Evolutionary conservation across 2,888 invertebrate genomes (phyloP).

Genomic region (Scaptodrosophila latifasciaeformis): DNA sequence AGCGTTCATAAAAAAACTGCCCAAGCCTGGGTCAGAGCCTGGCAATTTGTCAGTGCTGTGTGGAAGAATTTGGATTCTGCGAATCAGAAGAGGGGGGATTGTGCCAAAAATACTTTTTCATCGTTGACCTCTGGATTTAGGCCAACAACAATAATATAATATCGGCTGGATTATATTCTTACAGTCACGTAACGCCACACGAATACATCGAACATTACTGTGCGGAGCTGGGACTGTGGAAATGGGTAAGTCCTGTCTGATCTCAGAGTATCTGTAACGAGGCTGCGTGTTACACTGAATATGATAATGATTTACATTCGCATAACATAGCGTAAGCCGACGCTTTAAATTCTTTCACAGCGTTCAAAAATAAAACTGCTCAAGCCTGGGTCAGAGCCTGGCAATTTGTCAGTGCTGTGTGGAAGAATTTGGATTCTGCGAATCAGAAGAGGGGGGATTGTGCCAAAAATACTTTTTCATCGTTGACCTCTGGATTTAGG

Average conservation of each 20-base stretch:
- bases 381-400: conserved; percentile 25
- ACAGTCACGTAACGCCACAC: conserved; percentile 73
- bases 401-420: conserved; percentile 53
- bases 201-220: conserved; percentile 54
- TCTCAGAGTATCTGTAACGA: conserved; percentile 61
- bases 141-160: conserved; percentile 67
- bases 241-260: neutral
- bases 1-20: conserved; percentile 42
- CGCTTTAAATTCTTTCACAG: conserved; percentile 72
- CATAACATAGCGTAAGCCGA: conserved; percentile 75
- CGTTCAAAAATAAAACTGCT: conserved; percentile 40
- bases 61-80: neutral
- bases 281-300: conserved; percentile 74
- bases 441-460: conserved; percentile 17
- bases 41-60: conserved; percentile 1
- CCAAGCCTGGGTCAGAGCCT: neutral
- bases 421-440: neutral
- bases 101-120: conserved; percentile 61
- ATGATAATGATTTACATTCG: conserved; percentile 52
- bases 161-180: conserved; percentile 55
- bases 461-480: conserved; percentile 56
- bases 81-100: neutral
- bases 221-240: conserved; percentile 74
- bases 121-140: conserved; percentile 32
- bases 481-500: conserved; percentile 24